Percentiles rank a stretch among this genome's conserved stretches.
Conservation (phyloP, 1,140 invertebrate species). For the Asbolus verrucosus region DNA sequence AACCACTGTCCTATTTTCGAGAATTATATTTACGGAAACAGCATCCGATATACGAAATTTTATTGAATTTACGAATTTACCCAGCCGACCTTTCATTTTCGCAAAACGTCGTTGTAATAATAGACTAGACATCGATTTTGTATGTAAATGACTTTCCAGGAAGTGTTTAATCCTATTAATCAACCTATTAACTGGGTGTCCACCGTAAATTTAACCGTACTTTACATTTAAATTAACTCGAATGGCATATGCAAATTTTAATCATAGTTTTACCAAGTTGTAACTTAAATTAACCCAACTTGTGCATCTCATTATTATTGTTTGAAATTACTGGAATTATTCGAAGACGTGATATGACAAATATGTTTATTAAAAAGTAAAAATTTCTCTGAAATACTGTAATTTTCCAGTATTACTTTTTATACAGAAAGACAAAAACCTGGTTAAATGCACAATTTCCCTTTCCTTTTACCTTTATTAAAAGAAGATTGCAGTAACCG, state of each 20-base stretch:
- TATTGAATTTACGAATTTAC: constrained; percentile 19
- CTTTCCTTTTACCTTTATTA: constrained; percentile 27
- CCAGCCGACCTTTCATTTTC: neutral
- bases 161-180: constrained; percentile 30
- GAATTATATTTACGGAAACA: constrained; percentile 31
- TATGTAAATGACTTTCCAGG: constrained; percentile 22
- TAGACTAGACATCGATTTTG: constrained; percentile 3
- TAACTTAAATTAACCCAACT: constrained; percentile 14
- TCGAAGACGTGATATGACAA: neutral
- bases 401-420: constrained; percentile 14
- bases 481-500: neutral
- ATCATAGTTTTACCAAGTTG: neutral
- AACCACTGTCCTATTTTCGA: constrained; percentile 17
- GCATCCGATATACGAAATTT: constrained; percentile 18
- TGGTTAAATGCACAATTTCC: neutral
- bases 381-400: constrained; percentile 2
- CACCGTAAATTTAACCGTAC: constrained; percentile 23
- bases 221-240: constrained; percentile 30
- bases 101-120: constrained; percentile 10
- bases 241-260: constrained; percentile 19
- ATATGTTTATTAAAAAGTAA: neutral
- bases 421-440: constrained; percentile 7
- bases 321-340: constrained; percentile 1
- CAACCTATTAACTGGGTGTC: constrained; percentile 17
- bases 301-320: neutral